These are phyloP conservation scores for Chymomyza caudatula DNA, from an alignment of 2,888 invertebrate species.

Conservation along the genomic window DNA sequence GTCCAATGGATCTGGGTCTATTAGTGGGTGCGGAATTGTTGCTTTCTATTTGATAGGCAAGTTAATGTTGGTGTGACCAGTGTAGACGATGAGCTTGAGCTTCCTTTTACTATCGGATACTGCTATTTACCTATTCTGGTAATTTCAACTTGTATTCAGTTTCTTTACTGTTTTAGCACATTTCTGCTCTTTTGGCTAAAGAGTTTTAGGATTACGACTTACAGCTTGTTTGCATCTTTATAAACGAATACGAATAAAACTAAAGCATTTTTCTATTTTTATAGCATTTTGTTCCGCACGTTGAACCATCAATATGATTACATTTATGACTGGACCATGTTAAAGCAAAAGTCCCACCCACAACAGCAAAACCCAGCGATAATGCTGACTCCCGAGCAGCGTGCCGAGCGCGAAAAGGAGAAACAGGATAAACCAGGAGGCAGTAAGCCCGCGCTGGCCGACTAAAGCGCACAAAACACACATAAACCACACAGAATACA, in stretches of 20 bases:
- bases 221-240: too few species aligned
- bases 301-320: slow-evolving; percentile 99
- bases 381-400: slow-evolving; percentile 60
- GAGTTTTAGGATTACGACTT: too few species aligned
- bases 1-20: too few species aligned
- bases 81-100: too few species aligned
- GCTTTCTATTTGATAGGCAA: too few species aligned
- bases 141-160: too few species aligned
- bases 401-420: slow-evolving; percentile 63
- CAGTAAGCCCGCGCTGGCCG: slow-evolving; percentile 68
- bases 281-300: slow-evolving; percentile 98
- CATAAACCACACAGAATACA: not conserved
- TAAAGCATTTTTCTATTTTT: slow-evolving; percentile 73
- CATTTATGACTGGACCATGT: slow-evolving; percentile 99
- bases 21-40: too few species aligned
- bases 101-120: too few species aligned
- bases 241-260: not conserved
- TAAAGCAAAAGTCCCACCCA: slow-evolving; percentile 88
- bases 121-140: too few species aligned
- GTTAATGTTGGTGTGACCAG: too few species aligned
- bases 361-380: slow-evolving; percentile 65
- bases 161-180: too few species aligned
- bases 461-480: slow-evolving; percentile 39
- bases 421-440: slow-evolving; percentile 58
- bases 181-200: too few species aligned